Evolutionary conservation across 1,140 invertebrate species (phyloP), one percentile per base, ranked within the genome.

Genomic region (Drosophila pseudoobscura): DNA sequence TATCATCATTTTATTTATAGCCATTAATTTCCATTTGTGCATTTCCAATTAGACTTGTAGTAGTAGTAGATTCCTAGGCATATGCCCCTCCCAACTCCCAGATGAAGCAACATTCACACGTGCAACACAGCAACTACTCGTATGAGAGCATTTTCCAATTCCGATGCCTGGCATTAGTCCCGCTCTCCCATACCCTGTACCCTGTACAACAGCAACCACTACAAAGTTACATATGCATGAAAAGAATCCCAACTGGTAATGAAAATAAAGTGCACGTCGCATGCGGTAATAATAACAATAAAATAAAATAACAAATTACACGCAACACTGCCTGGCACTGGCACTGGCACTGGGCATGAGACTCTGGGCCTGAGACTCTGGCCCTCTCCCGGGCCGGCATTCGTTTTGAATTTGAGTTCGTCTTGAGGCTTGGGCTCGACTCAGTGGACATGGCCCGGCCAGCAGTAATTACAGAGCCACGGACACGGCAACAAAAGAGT

Each of bases 281-380:
- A 88, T 88, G 83, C 72, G 83, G 85, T 89, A 89, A 89, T 85
- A 89, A 89, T 89, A 89, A 89, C 87, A 89, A 89, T 89, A 89
- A 89, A 89, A 89, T 89, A 89, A 89, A 89, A 89, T 89, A 89
- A 89, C 87, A 89, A 89, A 89, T 89, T 89, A 89, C 85, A 89
- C 87, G 87, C 87, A 89, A 89, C 87, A 89, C 80, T 89, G 87
- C 65, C 45, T 56, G 24, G 63, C 31, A 35, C 8, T 35, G 31
- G 31, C 35, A 39, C 56, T 58, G 17, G 17, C 17, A 39, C 56
- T 58, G 56, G 26, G 64, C 43, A 54, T 58, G 62, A 35, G 59
- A 65, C 44, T 61, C 50, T 72, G 44, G 15, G 41, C 61, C 29
- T 69, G 65, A n/a, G 17, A 54, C 22, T 11, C 44, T 1, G 45